Evolutionary conservation across 2,113 vertebrate species (phyloP).

Genomic region (Rhombomys opimus): DNA sequence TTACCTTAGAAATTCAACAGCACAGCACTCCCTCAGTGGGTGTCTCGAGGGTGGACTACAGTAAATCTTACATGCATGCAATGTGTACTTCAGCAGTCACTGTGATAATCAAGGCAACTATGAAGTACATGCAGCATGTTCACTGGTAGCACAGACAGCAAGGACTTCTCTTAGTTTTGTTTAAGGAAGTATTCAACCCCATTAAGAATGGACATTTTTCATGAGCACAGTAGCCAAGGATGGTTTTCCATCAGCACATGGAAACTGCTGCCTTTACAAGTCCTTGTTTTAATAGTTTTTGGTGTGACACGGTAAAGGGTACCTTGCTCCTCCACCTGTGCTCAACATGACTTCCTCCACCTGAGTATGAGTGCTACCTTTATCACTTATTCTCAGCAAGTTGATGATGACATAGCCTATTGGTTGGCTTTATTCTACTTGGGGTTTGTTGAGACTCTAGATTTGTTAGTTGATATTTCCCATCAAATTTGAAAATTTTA

Average conservation of each 20-base stretch:
- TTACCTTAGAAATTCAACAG: background rate
- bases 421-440: constrained; percentile 14
- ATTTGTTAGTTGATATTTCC: background rate
- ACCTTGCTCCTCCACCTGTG: background rate
- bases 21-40: background rate
- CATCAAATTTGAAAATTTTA: constrained; percentile 9
- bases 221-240: background rate
- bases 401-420: background rate
- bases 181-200: background rate
- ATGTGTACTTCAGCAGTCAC: background rate
- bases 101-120: background rate
- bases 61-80: background rate
- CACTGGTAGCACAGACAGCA: background rate
- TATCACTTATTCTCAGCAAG: background rate
- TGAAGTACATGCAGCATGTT: background rate
- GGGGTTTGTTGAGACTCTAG: background rate
- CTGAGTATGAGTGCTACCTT: constrained; percentile 12
- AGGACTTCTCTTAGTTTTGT: background rate
- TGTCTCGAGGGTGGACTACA: background rate
- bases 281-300: background rate
- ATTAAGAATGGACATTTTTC: constrained; percentile 28
- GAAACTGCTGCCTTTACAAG: background rate
- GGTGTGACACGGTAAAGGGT: background rate
- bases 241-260: background rate
- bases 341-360: background rate